Conservation (phyloP, 2,113 vertebrate genomes). For the Notothenia rossii region DNA sequence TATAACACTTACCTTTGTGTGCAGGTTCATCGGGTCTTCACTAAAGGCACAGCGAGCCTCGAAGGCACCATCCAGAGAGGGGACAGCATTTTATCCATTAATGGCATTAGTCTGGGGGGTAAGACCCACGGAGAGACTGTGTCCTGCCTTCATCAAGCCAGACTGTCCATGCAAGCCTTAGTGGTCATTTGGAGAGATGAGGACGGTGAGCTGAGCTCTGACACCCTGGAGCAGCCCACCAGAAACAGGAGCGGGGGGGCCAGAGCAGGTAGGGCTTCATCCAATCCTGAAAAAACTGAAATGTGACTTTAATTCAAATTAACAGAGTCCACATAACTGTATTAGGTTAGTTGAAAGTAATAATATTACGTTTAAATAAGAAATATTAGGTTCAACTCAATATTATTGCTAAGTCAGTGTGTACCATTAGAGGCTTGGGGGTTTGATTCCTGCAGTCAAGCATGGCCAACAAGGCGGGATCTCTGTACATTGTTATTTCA, state of each 20-base stretch:
- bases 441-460: too few relatives aligned
- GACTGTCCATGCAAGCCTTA: conserved; percentile 84
- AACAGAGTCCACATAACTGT: too few relatives aligned
- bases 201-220: conserved; percentile 59
- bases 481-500: too few relatives aligned
- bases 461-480: too few relatives aligned
- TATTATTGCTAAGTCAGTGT: too few relatives aligned
- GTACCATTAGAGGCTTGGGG: too few relatives aligned
- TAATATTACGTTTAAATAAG: too few relatives aligned
- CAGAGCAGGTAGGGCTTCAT: conserved; percentile 78
- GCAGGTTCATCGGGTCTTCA: conserved; percentile 95
- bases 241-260: conserved; percentile 73
- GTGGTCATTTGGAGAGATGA: conserved; percentile 87
- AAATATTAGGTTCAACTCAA: too few relatives aligned
- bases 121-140: conserved; percentile 89
- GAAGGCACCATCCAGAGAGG: conserved; percentile 91
- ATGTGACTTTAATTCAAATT: too few relatives aligned
- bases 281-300: too few relatives aligned
- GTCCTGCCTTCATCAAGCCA: conserved; percentile 90
- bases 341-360: too few relatives aligned
- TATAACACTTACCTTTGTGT: conserved; percentile 4
- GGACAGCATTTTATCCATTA: conserved; percentile 91
- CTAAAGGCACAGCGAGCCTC: conserved; percentile 88
- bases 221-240: conserved; percentile 64
- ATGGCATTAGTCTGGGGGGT: conserved; percentile 85